Evolutionary conservation across 1,140 invertebrate species (phyloP).

Genomic region (Camponotus pennsylvanicus): DNA sequence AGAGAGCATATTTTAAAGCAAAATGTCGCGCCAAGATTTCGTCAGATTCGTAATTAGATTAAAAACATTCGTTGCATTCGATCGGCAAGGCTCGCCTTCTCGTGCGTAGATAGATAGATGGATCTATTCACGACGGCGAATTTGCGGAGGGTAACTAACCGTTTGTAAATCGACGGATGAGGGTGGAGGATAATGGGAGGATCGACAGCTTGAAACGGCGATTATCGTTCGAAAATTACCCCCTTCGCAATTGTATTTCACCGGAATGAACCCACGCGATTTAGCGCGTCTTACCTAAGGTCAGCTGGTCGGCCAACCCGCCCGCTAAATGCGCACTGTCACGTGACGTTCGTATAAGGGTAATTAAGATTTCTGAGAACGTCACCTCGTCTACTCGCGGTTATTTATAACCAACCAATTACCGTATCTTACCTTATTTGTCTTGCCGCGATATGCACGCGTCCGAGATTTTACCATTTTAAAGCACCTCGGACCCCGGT

Average conservation of each 20-base stretch:
- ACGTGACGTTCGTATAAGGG: constrained; percentile 44
- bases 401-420: constrained; percentile 50
- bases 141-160: constrained; percentile 24
- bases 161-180: constrained; percentile 37
- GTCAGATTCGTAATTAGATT: constrained; percentile 2
- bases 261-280: constrained; percentile 50
- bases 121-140: not conserved
- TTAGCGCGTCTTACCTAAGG: constrained; percentile 36
- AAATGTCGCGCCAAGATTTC: not conserved
- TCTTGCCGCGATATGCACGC: not conserved
- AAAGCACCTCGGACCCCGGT: not conserved
- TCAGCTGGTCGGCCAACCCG: not conserved
- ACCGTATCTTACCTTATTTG: constrained; percentile 13
- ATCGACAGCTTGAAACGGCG: constrained; percentile 48
- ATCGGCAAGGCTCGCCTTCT: not conserved
- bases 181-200: constrained; percentile 40
- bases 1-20: constrained; percentile 7
- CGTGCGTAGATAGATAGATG: not conserved
- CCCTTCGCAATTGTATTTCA: constrained; percentile 36
- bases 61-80: constrained; percentile 5
- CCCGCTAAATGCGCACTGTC: constrained; percentile 45
- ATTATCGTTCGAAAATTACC: constrained; percentile 55
- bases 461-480: constrained; percentile 9
- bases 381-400: not conserved
- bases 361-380: constrained; percentile 55